Percentiles rank a stretch among this genome's conserved stretches.
Evolutionary conservation across 2,113 vertebrate species (phyloP).

Genomic region (Actenoides lindsayi): DNA sequence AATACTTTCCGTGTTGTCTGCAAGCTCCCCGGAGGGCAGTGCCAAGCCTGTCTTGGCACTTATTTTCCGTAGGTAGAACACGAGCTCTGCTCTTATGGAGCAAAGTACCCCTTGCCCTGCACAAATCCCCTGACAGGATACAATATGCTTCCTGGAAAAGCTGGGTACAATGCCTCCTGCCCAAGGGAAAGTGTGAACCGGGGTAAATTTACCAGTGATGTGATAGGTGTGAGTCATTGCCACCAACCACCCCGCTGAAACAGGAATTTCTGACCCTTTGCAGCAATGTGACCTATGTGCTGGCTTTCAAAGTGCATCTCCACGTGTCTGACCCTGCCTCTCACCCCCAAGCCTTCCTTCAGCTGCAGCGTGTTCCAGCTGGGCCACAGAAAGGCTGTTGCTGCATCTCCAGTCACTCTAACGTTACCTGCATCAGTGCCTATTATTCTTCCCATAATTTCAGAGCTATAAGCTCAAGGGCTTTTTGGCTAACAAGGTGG

Average conservation of each 20-base stretch:
- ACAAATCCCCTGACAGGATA: background rate
- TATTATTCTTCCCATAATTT: background rate
- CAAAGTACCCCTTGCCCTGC: background rate
- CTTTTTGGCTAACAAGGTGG: background rate
- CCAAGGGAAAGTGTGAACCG: rapidly evolving
- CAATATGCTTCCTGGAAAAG: background rate
- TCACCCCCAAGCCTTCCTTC: background rate
- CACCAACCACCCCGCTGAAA: rapidly evolving
- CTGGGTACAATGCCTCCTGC: background rate
- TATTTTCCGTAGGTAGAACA: background rate
- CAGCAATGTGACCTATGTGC: rapidly evolving
- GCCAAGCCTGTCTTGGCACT: background rate
- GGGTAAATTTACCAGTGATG: background rate
- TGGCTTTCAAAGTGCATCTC: background rate
- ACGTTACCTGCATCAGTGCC: background rate
- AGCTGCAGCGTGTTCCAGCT: background rate
- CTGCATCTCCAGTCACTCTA: background rate
- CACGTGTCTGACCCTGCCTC: background rate
- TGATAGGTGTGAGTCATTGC: background rate
- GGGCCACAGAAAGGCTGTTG: background rate
- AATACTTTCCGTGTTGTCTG: background rate
- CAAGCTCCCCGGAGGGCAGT: background rate
- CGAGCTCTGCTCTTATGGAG: background rate
- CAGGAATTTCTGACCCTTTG: background rate
- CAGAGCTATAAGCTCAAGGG: background rate